These are phyloP conservation scores for Galendromus occidentalis DNA, from an alignment of 1,140 invertebrate species.

Conservation along the genomic window DNA sequence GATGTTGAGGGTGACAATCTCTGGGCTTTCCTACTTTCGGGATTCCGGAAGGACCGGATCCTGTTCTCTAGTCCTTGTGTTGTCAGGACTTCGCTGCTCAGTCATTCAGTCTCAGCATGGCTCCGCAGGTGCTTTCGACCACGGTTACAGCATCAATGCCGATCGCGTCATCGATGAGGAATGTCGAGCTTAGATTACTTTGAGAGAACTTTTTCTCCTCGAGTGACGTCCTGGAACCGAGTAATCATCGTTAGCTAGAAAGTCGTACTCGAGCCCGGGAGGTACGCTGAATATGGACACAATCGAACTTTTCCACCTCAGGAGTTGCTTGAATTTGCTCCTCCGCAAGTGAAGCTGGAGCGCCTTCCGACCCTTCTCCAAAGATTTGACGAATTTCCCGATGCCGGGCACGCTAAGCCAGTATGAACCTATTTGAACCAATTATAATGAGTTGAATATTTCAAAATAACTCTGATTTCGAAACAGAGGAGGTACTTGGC, in stretches of 20 bases:
- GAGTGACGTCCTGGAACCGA: neutral
- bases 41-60: no score
- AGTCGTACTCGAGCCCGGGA: no score
- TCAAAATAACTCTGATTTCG: no score
- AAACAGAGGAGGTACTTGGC: no score
- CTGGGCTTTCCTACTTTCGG: no score
- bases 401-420: neutral
- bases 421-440: neutral
- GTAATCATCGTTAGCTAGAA: no score
- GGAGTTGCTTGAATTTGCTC: constrained; percentile 11
- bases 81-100: neutral
- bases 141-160: neutral
- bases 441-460: neutral
- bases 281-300: no score
- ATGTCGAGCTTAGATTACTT: neutral
- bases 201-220: constrained; percentile 12
- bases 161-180: constrained; percentile 10
- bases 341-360: neutral
- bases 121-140: constrained; percentile 5
- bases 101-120: neutral
- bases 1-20: no score
- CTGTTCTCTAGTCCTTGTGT: no score
- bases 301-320: neutral
- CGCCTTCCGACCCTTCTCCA: neutral
- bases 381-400: neutral